Conservation (phyloP, 2,888 invertebrate species). For the Aromia moschata region DNA sequence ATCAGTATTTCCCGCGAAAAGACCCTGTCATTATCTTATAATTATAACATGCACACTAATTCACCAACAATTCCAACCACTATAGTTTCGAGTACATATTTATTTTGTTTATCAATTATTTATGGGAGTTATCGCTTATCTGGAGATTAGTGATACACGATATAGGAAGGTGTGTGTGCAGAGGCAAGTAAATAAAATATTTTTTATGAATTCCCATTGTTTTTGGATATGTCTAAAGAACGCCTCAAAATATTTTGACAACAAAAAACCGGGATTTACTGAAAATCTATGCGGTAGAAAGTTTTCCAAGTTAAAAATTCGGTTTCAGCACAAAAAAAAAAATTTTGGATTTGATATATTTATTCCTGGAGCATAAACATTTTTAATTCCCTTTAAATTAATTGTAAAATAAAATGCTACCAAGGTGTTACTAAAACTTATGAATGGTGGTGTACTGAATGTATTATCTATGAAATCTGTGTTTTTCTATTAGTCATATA, state of each 20-base stretch:
- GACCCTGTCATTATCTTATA: constrained; percentile 9
- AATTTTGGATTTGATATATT: too few relatives aligned
- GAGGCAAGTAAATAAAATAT: too few relatives aligned
- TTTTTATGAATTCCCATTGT: constrained; percentile 8
- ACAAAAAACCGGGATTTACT: too few relatives aligned
- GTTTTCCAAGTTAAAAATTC: too few relatives aligned
- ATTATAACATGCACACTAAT: constrained; percentile 2
- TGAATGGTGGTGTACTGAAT: not conserved
- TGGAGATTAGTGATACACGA: not conserved
- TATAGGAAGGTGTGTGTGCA: not conserved
- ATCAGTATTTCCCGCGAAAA: constrained; percentile 11
- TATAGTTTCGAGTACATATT: not conserved
- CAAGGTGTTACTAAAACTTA: too few relatives aligned
- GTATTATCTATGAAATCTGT: constrained; percentile 4
- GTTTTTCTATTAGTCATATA: constrained; percentile 11
- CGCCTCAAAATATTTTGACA: too few relatives aligned
- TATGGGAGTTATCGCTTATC: constrained; percentile 17
- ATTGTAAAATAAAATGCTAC: too few relatives aligned
- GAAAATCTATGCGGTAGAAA: too few relatives aligned
- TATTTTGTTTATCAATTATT: constrained; percentile 20
- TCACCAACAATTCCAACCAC: constrained; percentile 5
- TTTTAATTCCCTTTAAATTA: too few relatives aligned
- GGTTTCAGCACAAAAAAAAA: too few relatives aligned
- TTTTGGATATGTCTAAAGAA: constrained; percentile 1
- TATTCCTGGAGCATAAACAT: too few relatives aligned